Base-by-base conservation (phyloP, 2,888 invertebrate species). In the Synanthedon andrenaeformis region DNA sequence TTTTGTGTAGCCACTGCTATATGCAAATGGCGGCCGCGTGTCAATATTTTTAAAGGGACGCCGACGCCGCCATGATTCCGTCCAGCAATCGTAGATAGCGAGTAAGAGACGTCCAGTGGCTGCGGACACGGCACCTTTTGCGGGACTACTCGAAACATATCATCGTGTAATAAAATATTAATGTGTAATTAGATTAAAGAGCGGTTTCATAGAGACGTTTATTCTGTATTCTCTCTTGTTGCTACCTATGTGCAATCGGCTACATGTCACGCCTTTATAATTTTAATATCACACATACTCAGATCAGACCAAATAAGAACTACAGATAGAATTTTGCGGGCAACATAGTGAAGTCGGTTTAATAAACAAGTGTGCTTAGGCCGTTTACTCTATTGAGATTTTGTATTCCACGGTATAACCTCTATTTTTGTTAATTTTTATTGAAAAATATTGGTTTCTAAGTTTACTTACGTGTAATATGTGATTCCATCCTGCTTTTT, bases 81-180 rank as follows among this genome's bases (percentile, higher is more conserved):
- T 88, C 88, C 88, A 88, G 86, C 79, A 81, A 84, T 82, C 80
- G 80, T 88, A 88, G 86, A 81, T 88, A 87, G 88, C 86, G 85
- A 81, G 86, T 88, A 87, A 88, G 86, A 85, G 82, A 86, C 86
- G 86, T 87, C 86, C 86, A 87, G 82, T 85, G 84, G 85, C 85
- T 85, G 82, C 79, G 85, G 84, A 86, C 86, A 84, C 83, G 83
- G 85, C 83, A 83, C 85, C 78, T 83, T 80, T 77, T 88, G 89
- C 89, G 91, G 90, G 90, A 91, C 91, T 91, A 91, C 90, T 90
- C 88, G 89, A 89, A 90, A 91, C 91, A 91, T 91, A 91, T 91
- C 91, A 91, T 89, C 90, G 90, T 82, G 82, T 91, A 90, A 90
- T 89, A 87, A 23, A 90, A 90, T 89, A 87, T 86, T 90, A 89